phyloP scores from a whole-genome alignment of 2,888 invertebrate genomes.

The Lithophane ornitopus region DNA sequence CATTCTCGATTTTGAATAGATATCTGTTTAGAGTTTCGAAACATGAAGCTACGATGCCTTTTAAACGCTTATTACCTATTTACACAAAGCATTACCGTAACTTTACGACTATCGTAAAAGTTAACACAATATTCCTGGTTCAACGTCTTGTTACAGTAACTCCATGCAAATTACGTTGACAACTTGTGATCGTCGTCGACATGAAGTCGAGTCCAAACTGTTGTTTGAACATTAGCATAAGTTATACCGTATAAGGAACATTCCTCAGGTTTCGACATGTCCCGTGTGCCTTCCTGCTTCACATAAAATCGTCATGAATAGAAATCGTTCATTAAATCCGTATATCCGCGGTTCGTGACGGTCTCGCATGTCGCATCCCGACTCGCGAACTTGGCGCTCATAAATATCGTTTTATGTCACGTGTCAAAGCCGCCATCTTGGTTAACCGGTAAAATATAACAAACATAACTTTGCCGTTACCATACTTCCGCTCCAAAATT shows the following conservation, averaged over 20 bases:
- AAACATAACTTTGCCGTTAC: constrained; percentile 72
- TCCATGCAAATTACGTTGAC: constrained; percentile 57
- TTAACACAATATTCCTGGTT: constrained; percentile 35
- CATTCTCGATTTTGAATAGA: background rate
- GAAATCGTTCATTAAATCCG: constrained; percentile 83
- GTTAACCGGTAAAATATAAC: constrained; percentile 78
- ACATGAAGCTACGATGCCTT: constrained; percentile 19
- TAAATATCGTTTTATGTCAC: constrained; percentile 89
- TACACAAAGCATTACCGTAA: constrained; percentile 30
- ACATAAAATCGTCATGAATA: constrained; percentile 86
- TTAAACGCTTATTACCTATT: constrained; percentile 23
- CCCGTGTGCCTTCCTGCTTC: constrained; percentile 72
- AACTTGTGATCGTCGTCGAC: constrained; percentile 44
- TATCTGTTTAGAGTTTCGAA: constrained; percentile 9
- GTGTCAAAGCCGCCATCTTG: constrained; percentile 88
- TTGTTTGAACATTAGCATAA: constrained; percentile 46
- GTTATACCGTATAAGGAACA: constrained; percentile 53
- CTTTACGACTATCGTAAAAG: constrained; percentile 53
- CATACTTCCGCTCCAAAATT: constrained; percentile 67
- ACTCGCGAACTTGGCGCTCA: constrained; percentile 87
- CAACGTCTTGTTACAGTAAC: constrained; percentile 46
- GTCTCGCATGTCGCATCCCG: constrained; percentile 87
- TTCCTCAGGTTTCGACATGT: constrained; percentile 63
- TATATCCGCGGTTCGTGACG: constrained; percentile 87
- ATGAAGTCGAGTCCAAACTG: constrained; percentile 41